A percentile compares a stretch with the other conserved stretches of the same genome.
Conservation (phyloP, 1,140 invertebrate genomes). For the Leptinotarsa lineolata region DNA sequence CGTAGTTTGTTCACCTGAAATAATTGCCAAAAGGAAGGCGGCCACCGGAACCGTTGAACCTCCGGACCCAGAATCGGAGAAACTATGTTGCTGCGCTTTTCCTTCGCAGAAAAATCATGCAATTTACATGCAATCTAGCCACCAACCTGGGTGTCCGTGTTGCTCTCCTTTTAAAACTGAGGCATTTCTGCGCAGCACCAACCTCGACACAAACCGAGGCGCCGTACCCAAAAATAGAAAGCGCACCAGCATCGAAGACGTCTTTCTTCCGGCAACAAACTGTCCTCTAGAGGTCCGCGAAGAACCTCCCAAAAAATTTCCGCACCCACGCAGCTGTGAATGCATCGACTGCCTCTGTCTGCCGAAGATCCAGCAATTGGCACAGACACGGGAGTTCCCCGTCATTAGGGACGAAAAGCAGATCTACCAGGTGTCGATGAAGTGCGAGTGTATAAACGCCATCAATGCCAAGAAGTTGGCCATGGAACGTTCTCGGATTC, state of each 20-base stretch:
- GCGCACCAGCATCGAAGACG: conserved; percentile 9
- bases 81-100: conserved; percentile 1
- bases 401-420: conserved; percentile 34
- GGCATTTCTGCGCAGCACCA: conserved; percentile 9
- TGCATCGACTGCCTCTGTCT: conserved; percentile 41
- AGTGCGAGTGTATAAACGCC: conserved; percentile 30
- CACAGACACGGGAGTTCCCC: conserved; percentile 30
- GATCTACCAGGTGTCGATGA: conserved; percentile 36
- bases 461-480: conserved; percentile 25
- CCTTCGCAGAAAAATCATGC: neutral
- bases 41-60: neutral
- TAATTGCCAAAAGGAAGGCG: conserved; percentile 15
- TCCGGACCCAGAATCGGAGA: neutral
- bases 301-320: neutral
- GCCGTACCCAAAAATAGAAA: conserved; percentile 9
- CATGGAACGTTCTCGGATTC: conserved; percentile 32
- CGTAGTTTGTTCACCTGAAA: conserved; percentile 27
- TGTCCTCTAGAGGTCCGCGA: neutral
- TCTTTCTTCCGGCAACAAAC: neutral
- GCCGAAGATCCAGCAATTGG: conserved; percentile 32
- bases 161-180: neutral
- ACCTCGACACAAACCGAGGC: conserved; percentile 7
- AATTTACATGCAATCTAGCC: neutral
- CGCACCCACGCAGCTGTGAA: conserved; percentile 35
- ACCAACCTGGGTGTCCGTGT: conserved; percentile 27